A percentile compares a stretch with the other conserved stretches of the same genome.
phyloP scores from a whole-genome alignment of 2,888 invertebrate genomes.

The Agrilus cyanescens region DNA sequence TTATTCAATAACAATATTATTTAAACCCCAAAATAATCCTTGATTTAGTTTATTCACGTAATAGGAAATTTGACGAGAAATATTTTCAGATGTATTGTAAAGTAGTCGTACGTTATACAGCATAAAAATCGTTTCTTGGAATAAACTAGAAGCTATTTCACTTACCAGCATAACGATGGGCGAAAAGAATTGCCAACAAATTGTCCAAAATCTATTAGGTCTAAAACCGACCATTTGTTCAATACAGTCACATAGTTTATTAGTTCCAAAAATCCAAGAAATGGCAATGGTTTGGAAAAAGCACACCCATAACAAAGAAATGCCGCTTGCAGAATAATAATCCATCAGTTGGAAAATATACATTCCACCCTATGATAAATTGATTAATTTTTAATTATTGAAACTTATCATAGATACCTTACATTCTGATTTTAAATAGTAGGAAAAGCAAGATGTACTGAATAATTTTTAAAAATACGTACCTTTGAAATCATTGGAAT shows the following conservation, averaged over 20 bases:
- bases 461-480: constrained; percentile 19
- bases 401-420: constrained; percentile 1
- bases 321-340: constrained; percentile 47
- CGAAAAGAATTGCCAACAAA: constrained; percentile 48
- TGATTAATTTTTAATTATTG: constrained; percentile 1
- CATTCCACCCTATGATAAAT: constrained; percentile 60
- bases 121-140: too few relatives aligned
- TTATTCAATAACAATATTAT: too few relatives aligned
- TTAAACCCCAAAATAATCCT: too few relatives aligned
- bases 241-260: constrained; percentile 46
- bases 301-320: constrained; percentile 48
- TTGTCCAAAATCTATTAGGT: constrained; percentile 41
- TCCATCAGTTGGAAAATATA: constrained; percentile 87
- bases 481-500: constrained; percentile 80
- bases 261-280: constrained; percentile 47
- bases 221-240: constrained; percentile 51
- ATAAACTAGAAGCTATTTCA: too few relatives aligned
- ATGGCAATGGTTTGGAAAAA: constrained; percentile 49
- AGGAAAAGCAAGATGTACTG: too few relatives aligned
- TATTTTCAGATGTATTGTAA: too few relatives aligned
- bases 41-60: too few relatives aligned
- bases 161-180: constrained; percentile 49
- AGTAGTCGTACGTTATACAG: too few relatives aligned
- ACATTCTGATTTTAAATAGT: too few relatives aligned
- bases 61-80: too few relatives aligned